A percentile compares a stretch with the other conserved stretches of the same genome.
These are phyloP conservation scores for Tuberolachnus salignus DNA, from an alignment of 2,888 invertebrate species.

Conservation along the genomic window DNA sequence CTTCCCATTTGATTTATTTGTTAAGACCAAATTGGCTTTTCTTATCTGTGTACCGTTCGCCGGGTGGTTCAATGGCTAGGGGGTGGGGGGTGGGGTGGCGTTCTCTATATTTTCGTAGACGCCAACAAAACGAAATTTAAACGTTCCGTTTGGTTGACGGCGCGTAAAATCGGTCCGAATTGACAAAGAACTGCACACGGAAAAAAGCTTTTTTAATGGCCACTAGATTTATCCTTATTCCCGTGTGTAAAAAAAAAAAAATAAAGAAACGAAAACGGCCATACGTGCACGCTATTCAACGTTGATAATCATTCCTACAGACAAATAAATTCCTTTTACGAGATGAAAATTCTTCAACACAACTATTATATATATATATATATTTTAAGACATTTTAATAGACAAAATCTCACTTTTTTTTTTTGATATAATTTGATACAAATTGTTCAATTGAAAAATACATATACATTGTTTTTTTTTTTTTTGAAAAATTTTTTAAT, in stretches of 20 bases:
- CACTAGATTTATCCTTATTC: slow-evolving; percentile 40
- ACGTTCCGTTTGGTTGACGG: slow-evolving; percentile 48
- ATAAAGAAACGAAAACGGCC: slow-evolving; percentile 33
- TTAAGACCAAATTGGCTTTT: slow-evolving; percentile 39
- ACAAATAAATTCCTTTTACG: neutral
- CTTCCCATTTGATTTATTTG: slow-evolving; percentile 5
- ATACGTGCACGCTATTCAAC: neutral
- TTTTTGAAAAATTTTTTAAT: too few species aligned
- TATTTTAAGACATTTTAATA: too few species aligned
- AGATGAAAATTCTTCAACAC: slow-evolving; percentile 42
- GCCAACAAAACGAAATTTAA: slow-evolving; percentile 48
- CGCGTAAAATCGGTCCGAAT: slow-evolving; percentile 53
- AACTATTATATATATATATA: too few species aligned
- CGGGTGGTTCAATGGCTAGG: too few species aligned
- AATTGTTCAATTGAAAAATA: too few species aligned
- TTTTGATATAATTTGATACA: too few species aligned
- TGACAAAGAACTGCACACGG: slow-evolving; percentile 27
- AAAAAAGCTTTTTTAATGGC: slow-evolving; percentile 48
- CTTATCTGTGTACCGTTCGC: slow-evolving; percentile 14
- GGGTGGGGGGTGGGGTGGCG: too few species aligned
- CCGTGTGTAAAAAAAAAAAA: neutral
- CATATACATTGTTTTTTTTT: too few species aligned
- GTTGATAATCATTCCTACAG: neutral
- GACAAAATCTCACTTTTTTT: too few species aligned
- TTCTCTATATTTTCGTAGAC: slow-evolving; percentile 17